Conservation (phyloP, 2,888 invertebrate genomes). For the Acholoe squamosa region DNA sequence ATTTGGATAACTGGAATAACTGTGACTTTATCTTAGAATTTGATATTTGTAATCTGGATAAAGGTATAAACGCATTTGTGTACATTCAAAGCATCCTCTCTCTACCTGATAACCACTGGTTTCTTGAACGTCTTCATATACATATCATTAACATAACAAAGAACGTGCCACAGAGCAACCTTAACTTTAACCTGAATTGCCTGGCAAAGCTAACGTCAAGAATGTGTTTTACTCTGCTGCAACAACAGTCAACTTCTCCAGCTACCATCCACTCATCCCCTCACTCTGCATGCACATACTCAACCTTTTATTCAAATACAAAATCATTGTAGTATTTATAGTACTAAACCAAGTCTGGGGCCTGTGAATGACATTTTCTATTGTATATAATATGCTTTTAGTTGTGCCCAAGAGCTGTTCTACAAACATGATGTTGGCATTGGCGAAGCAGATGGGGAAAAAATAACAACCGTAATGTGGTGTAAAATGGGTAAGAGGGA, state of each 20-base stretch:
- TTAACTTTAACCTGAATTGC: not conserved
- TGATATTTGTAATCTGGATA: not conserved
- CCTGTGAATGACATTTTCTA: not conserved
- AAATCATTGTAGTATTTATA: conserved; percentile 10
- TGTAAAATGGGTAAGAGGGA: too few species aligned
- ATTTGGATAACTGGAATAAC: not conserved
- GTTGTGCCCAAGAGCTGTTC: too few species aligned
- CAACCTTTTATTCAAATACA: not conserved
- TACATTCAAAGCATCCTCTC: conserved; percentile 44
- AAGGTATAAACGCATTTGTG: not conserved
- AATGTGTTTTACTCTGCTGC: not conserved
- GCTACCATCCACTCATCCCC: not conserved
- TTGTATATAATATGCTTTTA: too few species aligned
- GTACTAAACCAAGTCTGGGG: not conserved
- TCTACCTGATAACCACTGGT: not conserved
- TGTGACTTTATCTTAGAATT: not conserved
- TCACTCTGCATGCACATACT: not conserved
- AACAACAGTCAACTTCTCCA: not conserved
- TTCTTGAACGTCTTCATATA: conserved; percentile 44
- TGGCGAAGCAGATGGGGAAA: too few species aligned
- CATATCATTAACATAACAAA: conserved; percentile 47
- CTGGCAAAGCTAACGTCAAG: conserved; percentile 16
- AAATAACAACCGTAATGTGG: too few species aligned
- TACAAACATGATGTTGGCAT: too few species aligned
- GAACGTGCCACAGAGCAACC: not conserved